Conservation (phyloP, 2,797 vertebrate genomes). For the Cossypha dichroa region DNA sequence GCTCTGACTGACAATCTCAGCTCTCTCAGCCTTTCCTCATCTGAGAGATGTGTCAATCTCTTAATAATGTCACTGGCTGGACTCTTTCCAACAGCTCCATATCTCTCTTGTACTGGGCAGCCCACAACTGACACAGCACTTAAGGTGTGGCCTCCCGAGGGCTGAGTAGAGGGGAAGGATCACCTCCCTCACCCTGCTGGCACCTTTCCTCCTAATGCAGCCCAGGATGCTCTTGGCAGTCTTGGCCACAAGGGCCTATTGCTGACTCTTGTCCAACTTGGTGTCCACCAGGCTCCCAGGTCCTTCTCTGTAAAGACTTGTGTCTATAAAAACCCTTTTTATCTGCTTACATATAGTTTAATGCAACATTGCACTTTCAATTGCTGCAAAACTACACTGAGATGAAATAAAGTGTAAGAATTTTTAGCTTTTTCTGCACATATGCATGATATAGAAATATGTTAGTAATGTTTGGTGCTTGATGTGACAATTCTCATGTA, state of each 20-base stretch:
- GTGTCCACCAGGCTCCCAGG: not conserved
- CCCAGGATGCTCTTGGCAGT: accelerated
- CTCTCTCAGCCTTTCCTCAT: not conserved
- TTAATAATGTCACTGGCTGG: not conserved
- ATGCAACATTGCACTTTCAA: not conserved
- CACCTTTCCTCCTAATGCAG: not conserved
- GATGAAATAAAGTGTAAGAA: not conserved
- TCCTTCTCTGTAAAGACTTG: not conserved
- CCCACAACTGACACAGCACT: not conserved
- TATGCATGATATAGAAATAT: not conserved
- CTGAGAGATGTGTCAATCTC: not conserved
- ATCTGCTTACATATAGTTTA: not conserved
- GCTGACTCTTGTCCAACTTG: not conserved
- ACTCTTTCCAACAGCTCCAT: not conserved
- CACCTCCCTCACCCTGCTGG: not conserved
- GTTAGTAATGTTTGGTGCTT: not conserved
- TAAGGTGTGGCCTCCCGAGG: not conserved
- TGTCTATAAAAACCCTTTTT: not conserved
- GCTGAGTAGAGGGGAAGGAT: not conserved
- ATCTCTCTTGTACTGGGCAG: accelerated
- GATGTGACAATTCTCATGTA: not conserved
- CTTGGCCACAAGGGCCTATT: accelerated
- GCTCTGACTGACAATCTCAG: not conserved
- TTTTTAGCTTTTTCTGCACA: not conserved
- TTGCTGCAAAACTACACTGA: not conserved